Conservation (phyloP, 2,797 vertebrate species). For the Perodicticus potto region DNA sequence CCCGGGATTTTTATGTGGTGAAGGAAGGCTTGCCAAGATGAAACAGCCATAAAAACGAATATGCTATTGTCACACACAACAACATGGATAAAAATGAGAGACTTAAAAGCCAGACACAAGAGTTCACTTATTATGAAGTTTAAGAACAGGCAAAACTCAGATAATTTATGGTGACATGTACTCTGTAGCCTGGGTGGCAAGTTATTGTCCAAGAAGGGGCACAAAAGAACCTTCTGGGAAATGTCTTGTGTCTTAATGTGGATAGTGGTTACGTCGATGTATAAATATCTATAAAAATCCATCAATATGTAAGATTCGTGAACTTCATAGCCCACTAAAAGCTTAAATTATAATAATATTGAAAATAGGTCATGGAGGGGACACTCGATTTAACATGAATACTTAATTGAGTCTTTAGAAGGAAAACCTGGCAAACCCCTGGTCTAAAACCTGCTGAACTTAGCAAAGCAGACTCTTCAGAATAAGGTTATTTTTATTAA, state of each 20-base stretch:
- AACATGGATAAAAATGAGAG: slow-evolving; percentile 33
- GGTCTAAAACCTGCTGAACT: slow-evolving; percentile 55
- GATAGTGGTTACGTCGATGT: neutral
- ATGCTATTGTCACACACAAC: neutral
- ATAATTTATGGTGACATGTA: neutral
- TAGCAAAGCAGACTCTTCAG: slow-evolving; percentile 53
- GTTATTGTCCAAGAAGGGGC: neutral
- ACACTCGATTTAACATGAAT: slow-evolving; percentile 29
- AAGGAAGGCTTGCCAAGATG: slow-evolving; percentile 6
- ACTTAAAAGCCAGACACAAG: slow-evolving; percentile 42
- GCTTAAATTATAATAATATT: slow-evolving; percentile 44
- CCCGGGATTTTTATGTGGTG: neutral
- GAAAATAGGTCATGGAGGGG: slow-evolving; percentile 47
- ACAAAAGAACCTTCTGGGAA: neutral
- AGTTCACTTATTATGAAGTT: slow-evolving; percentile 12
- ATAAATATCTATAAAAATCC: neutral
- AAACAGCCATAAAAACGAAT: neutral
- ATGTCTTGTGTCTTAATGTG: slow-evolving; percentile 14
- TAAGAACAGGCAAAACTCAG: slow-evolving; percentile 39
- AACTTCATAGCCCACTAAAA: slow-evolving; percentile 47
- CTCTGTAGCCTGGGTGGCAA: neutral
- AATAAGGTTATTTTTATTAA: slow-evolving; percentile 71
- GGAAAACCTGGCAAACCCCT: slow-evolving; percentile 17
- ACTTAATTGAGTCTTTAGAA: slow-evolving; percentile 23
- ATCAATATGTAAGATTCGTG: slow-evolving; percentile 38